phyloP scores from a whole-genome alignment of 2,888 invertebrate species.

The Tigriopus californicus region DNA sequence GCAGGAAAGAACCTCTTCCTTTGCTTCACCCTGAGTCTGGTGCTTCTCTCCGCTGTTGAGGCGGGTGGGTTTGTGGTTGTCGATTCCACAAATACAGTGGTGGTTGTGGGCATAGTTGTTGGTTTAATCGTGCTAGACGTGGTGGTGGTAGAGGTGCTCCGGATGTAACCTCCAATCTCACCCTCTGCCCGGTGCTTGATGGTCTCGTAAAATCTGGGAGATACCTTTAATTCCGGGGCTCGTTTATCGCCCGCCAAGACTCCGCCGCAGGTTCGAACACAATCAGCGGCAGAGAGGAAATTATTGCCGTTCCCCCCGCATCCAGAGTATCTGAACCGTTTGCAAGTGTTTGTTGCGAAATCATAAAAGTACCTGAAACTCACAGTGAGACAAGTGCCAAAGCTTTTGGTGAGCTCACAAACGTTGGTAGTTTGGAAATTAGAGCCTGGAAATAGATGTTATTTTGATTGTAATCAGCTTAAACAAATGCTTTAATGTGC shows the following conservation, averaged over 20 bases:
- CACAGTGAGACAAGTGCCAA: conserved; percentile 3
- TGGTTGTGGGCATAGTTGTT: background rate
- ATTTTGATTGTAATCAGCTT: too few relatives aligned
- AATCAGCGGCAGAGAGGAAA: background rate
- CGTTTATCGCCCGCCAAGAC: conserved; percentile 1
- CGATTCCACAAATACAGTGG: background rate
- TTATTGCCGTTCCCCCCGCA: conserved; percentile 15
- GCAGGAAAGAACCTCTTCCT: background rate
- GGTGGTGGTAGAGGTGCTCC: background rate
- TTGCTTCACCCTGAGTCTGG: background rate
- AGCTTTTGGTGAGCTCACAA: conserved; percentile 2
- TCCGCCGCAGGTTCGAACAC: conserved; percentile 11
- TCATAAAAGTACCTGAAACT: conserved; percentile 9
- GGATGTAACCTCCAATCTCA: background rate
- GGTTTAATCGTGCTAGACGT: background rate
- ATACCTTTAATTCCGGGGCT: background rate
- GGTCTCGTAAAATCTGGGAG: background rate
- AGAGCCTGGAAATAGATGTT: background rate
- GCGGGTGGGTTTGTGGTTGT: background rate
- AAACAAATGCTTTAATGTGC: too few relatives aligned
- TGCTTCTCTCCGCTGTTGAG: background rate
- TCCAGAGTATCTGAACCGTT: conserved; percentile 11
- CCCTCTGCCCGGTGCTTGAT: too few relatives aligned
- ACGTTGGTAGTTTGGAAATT: background rate
- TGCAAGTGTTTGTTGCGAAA: background rate